Evolutionary conservation across 1,140 invertebrate species (phyloP).

Genomic region (Cydia pomonella): DNA sequence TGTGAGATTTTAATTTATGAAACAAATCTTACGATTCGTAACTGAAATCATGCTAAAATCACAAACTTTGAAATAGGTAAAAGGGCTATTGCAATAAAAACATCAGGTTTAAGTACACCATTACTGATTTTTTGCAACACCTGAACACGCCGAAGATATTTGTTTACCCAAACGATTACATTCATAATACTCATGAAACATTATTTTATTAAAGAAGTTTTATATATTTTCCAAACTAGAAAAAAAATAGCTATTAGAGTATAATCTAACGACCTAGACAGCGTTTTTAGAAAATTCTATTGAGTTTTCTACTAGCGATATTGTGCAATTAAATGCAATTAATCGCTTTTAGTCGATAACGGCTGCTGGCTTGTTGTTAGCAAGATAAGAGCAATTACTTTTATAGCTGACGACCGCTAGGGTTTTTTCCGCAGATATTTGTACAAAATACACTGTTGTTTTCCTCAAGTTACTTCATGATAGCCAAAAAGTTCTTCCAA

Average conservation of each 20-base stretch:
- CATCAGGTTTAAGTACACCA: too few relatives aligned
- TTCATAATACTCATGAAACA: too few relatives aligned
- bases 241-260: background rate
- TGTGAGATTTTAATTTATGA: background rate
- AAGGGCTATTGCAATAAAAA: too few relatives aligned
- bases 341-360: background rate
- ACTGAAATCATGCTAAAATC: background rate
- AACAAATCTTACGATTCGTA: background rate
- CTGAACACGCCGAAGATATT: too few relatives aligned
- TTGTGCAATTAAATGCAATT: conserved; percentile 5
- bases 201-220: too few relatives aligned
- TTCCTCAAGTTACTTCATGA: background rate
- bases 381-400: conserved; percentile 17
- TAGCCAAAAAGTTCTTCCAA: background rate
- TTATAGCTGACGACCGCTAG: background rate
- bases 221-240: too few relatives aligned
- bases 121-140: too few relatives aligned
- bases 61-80: too few relatives aligned
- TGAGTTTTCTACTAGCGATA: background rate
- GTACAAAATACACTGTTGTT: background rate
- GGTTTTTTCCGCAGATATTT: background rate
- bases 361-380: background rate
- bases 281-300: background rate
- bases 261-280: background rate
- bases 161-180: too few relatives aligned